These are phyloP conservation scores for Daboia siamensis DNA, from an alignment of 2,113 vertebrate genomes.

Conservation along the genomic window DNA sequence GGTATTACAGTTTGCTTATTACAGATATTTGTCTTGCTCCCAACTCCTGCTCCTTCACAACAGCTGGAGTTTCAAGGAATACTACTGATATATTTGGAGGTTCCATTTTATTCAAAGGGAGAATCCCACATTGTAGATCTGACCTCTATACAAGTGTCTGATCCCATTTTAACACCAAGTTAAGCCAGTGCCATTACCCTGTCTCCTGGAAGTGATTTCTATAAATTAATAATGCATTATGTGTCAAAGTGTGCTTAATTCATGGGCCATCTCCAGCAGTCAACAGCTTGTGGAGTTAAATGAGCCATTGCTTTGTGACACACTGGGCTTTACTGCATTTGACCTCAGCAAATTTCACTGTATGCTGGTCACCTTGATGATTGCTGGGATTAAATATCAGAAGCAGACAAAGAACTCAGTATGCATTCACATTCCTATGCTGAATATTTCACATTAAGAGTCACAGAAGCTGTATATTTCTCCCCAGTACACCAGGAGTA, in stretches of 20 bases:
- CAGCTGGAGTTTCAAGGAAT: background rate
- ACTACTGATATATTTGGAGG: background rate
- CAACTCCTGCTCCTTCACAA: background rate
- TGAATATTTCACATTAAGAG: conserved; percentile 29
- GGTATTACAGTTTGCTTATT: background rate
- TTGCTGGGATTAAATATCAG: conserved; percentile 32
- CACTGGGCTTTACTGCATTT: conserved; percentile 17
- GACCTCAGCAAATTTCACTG: conserved; percentile 16
- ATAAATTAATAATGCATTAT: background rate
- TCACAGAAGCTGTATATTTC: background rate
- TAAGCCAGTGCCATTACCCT: background rate
- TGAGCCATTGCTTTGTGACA: conserved; percentile 23
- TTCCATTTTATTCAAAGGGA: background rate
- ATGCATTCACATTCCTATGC: background rate
- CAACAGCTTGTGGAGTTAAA: conserved; percentile 6
- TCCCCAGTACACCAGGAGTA: background rate
- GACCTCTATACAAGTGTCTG: background rate
- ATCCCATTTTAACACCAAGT: background rate
- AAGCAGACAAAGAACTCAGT: conserved; percentile 17
- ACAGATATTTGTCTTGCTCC: background rate
- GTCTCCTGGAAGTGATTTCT: background rate
- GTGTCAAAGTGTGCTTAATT: background rate
- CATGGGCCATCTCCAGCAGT: background rate
- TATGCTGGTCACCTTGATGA: background rate
- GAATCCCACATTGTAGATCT: background rate